Evolutionary conservation across 2,113 vertebrate genomes (phyloP).

Genomic region (Ardeotis arabs): DNA sequence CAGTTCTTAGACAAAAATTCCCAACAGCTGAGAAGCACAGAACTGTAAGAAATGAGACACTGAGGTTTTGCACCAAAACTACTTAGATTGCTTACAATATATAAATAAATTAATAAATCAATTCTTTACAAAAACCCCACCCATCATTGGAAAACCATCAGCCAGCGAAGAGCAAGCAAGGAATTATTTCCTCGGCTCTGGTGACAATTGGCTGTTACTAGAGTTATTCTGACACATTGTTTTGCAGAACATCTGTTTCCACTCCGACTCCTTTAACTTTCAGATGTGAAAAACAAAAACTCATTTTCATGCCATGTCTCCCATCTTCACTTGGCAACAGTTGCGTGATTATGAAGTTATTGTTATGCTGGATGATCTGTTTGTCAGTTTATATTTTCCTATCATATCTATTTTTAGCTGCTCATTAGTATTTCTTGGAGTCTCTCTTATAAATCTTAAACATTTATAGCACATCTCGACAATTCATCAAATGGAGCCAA

Average conservation of each 20-base stretch:
- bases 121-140: neutral
- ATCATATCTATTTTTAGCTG: constrained; percentile 69
- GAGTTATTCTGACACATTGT: constrained; percentile 52
- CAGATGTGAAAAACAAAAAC: constrained; percentile 68
- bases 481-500: constrained; percentile 62
- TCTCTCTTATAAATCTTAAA: constrained; percentile 52
- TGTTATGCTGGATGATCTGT: constrained; percentile 52
- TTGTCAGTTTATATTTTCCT: constrained; percentile 58
- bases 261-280: constrained; percentile 56
- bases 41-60: neutral
- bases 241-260: constrained; percentile 55
- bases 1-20: neutral
- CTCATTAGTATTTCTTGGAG: constrained; percentile 58
- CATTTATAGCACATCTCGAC: constrained; percentile 63
- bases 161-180: neutral
- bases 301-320: constrained; percentile 55
- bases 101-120: neutral
- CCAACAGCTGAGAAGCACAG: neutral
- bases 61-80: neutral
- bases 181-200: constrained; percentile 45
- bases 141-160: neutral
- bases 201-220: constrained; percentile 1
- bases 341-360: constrained; percentile 44
- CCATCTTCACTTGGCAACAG: constrained; percentile 54
- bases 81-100: neutral